Base-by-base conservation (phyloP, 2,797 vertebrate species). In the Trichosurus vulpecula region DNA sequence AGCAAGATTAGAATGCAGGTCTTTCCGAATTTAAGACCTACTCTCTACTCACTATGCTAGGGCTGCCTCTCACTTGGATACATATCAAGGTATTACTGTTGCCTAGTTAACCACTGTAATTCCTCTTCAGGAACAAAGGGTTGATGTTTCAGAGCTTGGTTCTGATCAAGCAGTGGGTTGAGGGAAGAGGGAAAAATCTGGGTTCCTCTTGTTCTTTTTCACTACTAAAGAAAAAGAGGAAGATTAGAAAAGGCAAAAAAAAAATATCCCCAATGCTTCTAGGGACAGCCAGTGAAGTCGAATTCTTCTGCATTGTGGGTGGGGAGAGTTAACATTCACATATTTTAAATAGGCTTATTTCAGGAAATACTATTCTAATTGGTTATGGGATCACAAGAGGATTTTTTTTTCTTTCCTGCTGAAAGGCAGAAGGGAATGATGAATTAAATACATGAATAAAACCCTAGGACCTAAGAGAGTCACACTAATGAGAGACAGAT, bases 281-380 rank as follows among this genome's bases (percentile, higher is more conserved):
- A 66, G 81, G 27, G 61, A 54, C 52, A 93, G 94, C 90, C n/a
- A 55, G 91, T 94, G 89, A 66, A 97, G 96, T 95, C 74, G 61
- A 97, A 97, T 91, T 92, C 81, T 89, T 96, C 52, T 95, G 93
- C 95, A 94, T 57, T 95, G 90, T n/a, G 61, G 91, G 61, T 91
- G 14, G 92, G 22, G 94, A 97, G 93, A 54, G 47, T 57, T 87
- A 95, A 25, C 29, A 92, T 92, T n/a, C 30, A 95, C 54, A 96
- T 96, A 91, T 54, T 90, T 91, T 94, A 61, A 91, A 96, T 54
- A 74, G 41, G 52, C 54, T 95, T 74, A 25, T 61, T 54, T 89
- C n/a, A 92, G 52, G 94, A 94, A 92, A 51, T 55, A 97, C 54
- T 56, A 22, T 57, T 95, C n/a, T 90, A 91, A 94, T 13, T 6